Conservation (phyloP, 2,113 vertebrate species). For the Cyphotilapia sp. region DNA sequence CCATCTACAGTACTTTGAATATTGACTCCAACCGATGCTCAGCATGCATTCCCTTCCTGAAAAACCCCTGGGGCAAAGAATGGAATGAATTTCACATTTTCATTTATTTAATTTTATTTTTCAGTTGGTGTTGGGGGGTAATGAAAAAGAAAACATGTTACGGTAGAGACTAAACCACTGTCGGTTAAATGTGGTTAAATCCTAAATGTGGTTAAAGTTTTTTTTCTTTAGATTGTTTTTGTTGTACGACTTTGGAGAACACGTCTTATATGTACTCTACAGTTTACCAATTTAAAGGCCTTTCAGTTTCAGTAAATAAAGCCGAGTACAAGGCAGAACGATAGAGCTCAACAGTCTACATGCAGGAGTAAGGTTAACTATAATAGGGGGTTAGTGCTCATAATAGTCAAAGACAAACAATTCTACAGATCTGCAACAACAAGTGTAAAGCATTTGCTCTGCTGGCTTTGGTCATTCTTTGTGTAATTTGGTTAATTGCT, state of each 20-base stretch:
- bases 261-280: not conserved
- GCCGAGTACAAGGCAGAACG: not conserved
- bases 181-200: not conserved
- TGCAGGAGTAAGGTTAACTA: not conserved
- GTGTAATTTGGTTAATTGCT: conserved; percentile 28
- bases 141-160: not conserved
- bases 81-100: not conserved
- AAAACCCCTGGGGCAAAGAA: not conserved
- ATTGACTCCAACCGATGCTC: not conserved
- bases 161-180: not conserved
- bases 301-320: conserved; percentile 4
- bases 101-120: not conserved
- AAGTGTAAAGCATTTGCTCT: not conserved
- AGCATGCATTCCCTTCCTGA: not conserved
- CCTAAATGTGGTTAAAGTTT: not conserved
- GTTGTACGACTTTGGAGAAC: not conserved
- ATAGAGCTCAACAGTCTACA: not conserved
- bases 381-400: conserved; percentile 10
- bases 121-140: not conserved
- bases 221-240: not conserved
- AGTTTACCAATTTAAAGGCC: not conserved
- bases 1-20: not conserved
- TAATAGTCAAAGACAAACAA: conserved; percentile 13
- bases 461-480: conserved; percentile 11
- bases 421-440: not conserved